A percentile compares a stretch with the other conserved stretches of the same genome.
Conservation (phyloP, 2,888 invertebrate genomes). For the Criorhina ranunculi region DNA sequence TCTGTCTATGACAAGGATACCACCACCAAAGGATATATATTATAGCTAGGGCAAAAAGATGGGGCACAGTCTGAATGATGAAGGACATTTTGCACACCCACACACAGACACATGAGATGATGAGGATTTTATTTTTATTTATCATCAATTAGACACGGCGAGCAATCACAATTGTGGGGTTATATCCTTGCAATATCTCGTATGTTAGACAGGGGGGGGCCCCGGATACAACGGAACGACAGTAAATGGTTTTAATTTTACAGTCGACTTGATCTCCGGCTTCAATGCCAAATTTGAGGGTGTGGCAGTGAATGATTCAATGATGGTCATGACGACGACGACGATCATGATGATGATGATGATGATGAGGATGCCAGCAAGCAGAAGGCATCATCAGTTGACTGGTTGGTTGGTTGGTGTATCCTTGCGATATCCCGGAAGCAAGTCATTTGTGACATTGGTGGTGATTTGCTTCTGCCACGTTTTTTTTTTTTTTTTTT, state of each 20-base stretch:
- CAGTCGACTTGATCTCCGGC: constrained; percentile 75
- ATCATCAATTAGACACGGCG: constrained; percentile 82
- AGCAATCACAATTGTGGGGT: constrained; percentile 74
- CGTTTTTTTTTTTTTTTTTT: constrained; percentile 4
- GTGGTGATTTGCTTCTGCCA: constrained; percentile 62
- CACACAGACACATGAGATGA: constrained; percentile 49
- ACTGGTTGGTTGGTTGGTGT: constrained; percentile 56
- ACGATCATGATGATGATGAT: constrained; percentile 56
- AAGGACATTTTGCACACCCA: constrained; percentile 49
- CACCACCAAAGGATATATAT: constrained; percentile 34
- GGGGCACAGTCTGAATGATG: constrained; percentile 33
- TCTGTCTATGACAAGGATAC: constrained; percentile 76
- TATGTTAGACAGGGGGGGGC: background rate
- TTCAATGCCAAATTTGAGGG: constrained; percentile 73
- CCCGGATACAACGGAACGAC: constrained; percentile 43
- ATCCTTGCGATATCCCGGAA: constrained; percentile 70
- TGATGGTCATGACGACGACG: constrained; percentile 63
- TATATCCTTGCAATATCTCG: constrained; percentile 50
- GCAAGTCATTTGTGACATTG: constrained; percentile 75
- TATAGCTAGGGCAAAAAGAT: constrained; percentile 2
- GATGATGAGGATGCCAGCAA: constrained; percentile 55
- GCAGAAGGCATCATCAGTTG: constrained; percentile 60
- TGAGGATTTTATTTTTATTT: constrained; percentile 71
- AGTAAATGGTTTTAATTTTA: constrained; percentile 76
- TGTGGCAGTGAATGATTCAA: constrained; percentile 75